Evolutionary conservation across 2,113 vertebrate genomes (phyloP), one percentile per base, ranked within the genome.

Genomic region (Corythoichthys intestinalis): DNA sequence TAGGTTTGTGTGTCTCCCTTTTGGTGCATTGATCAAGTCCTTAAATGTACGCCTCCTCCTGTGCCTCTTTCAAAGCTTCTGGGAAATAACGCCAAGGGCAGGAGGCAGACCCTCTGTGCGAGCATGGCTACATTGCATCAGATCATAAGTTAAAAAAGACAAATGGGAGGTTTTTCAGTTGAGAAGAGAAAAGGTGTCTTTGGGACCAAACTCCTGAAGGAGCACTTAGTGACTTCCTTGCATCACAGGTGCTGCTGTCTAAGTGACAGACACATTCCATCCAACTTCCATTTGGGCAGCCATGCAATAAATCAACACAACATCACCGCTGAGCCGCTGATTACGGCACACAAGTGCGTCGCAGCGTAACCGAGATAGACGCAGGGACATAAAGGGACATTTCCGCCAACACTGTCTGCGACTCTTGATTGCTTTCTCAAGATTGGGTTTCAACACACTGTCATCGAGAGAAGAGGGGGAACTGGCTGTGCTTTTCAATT

Each of bases 301-400:
- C 85, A 81, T 80, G 85, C 89, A 85, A 87, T 88, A 86, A 87
- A 90, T 90, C 89, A 88, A 85, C 81, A 83, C 79, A 85, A 67
- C 80, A 79, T 76, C 38, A 5, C 75, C 68, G 59, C 78, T 79
- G 80, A 81, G 79, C 84, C 82, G 76, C 77, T 87, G 79, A 84
- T 87, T 88, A 86, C 76, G 39, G 74, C 72, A 17, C 66, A 69
- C 50, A 47, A 73, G 48, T 12, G 60, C 39, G 8, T n/a, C 15
- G 15, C 38, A 35, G 20, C 47, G 47, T 17, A 14, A 58, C 47
- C 46, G 44, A 69, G 48, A 53, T 65, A 63, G 61, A 81, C 12
- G 60, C 61, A 78, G 34, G 9, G 78, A 85, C 76, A 81, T 70
- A 72, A 83, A 79, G 68, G 78, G 75, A 84, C 67, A 71, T 64